Conservation (phyloP, 2,113 vertebrate species). For the Serinus canaria region DNA sequence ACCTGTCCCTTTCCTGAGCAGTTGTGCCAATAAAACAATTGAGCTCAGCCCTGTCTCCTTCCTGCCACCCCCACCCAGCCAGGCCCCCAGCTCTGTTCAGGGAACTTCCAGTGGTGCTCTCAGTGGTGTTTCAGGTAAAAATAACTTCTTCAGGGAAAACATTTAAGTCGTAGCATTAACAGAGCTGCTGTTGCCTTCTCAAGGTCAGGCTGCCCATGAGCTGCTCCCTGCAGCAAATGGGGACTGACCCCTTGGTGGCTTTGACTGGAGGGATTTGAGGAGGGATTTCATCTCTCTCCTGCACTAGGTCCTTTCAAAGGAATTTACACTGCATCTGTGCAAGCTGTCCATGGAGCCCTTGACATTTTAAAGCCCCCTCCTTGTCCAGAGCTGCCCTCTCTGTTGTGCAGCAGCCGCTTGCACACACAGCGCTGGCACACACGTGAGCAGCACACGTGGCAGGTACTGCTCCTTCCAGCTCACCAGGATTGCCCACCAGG, state of each 20-base stretch:
- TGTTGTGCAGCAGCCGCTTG: neutral
- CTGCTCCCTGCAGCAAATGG: neutral
- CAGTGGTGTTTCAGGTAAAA: neutral
- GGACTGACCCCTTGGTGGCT: neutral
- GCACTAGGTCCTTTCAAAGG: neutral
- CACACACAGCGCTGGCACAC: neutral
- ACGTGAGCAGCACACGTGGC: accelerated
- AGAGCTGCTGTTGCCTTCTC: neutral
- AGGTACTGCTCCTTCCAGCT: neutral
- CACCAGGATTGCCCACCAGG: accelerated
- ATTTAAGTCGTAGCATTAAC: neutral
- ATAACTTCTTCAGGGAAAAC: neutral
- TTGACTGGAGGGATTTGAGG: neutral
- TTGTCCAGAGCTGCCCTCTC: neutral
- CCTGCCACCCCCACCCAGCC: neutral
- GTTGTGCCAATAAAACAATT: neutral
- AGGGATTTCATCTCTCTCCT: neutral
- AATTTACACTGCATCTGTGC: neutral
- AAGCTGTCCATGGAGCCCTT: neutral
- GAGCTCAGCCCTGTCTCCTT: neutral
- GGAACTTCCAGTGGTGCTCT: neutral
- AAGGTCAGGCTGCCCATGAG: neutral
- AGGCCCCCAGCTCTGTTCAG: neutral
- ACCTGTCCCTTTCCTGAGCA: neutral
- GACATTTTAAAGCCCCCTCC: accelerated